Conservation (phyloP, 2,797 vertebrate species). For the Tympanoctomys barrerae region DNA sequence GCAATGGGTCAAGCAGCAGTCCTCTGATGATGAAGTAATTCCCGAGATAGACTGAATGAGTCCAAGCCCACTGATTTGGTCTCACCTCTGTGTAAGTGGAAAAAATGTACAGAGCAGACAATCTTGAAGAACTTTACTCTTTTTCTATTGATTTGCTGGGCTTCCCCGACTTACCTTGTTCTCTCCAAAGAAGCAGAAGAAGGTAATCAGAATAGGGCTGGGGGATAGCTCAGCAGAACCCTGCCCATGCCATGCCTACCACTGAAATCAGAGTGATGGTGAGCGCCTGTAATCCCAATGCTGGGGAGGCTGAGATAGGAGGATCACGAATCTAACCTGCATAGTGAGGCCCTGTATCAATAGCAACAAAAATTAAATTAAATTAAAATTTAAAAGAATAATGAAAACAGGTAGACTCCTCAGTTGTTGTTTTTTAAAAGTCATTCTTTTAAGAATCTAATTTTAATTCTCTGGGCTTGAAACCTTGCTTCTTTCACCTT, state of each 20-base stretch:
- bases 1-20: neutral
- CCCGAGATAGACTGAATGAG: neutral
- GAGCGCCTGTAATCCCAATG: too few relatives aligned
- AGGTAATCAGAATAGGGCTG: neutral
- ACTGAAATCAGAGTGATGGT: too few relatives aligned
- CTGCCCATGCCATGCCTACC: too few relatives aligned
- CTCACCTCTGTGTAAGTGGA: neutral
- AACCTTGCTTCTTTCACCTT: neutral
- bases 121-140: neutral
- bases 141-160: conserved; percentile 16
- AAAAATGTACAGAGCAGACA: neutral
- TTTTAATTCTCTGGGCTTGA: neutral
- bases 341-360: too few relatives aligned
- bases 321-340: too few relatives aligned
- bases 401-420: neutral
- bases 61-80: neutral
- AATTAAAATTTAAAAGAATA: neutral
- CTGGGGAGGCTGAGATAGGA: too few relatives aligned
- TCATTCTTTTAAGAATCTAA: neutral
- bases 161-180: neutral
- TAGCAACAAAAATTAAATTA: too few relatives aligned
- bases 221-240: too few relatives aligned
- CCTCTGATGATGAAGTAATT: conserved; percentile 14
- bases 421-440: neutral
- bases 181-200: neutral